Evolutionary conservation across 2,888 invertebrate species (phyloP), one percentile per base, ranked within the genome.

Genomic region (Tethea ocularis): DNA sequence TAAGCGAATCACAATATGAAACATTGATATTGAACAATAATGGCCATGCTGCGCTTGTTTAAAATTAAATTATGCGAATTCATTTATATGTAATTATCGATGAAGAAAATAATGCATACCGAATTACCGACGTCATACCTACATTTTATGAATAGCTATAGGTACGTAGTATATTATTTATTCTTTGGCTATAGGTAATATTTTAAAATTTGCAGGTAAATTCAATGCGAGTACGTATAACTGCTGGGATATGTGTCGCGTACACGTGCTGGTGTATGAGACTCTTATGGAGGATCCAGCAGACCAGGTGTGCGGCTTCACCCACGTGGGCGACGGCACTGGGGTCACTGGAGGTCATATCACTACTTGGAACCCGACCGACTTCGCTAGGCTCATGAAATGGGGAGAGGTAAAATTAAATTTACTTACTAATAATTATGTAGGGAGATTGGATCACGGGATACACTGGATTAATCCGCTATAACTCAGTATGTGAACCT

Each of bases 291-390:
- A 96, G 68, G 96, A 97, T 74, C 95, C 96, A 63, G 94, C 95
- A 67, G 96, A 95, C 73, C 97, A 97, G 82, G 94, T 97, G 59
- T 91, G 95, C 59, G 97, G 97, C 0, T 94, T 96, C 66, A 94
- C 94, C 6, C 97, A 97, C 83, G 94, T 97, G 58, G 96, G 95
- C 0, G 96, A 96, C 78, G 94, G 95, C 52, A 86, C 87, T 10
- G 95, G 95, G 0, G 93, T 95, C 2, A 93, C 94, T 20, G 91
- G 95, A 2, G 93, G 95, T 0, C 95, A 96, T 79, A 86, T 96
- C 61, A 95, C 96, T 33, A 93, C 95, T 38, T 96, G 96, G 95
- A 95, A 95, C 70, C 96, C 96, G 13, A 93, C 94, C 13, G 96
- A 96, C 84, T 96, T 96, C 75, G 95, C 94, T 0, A 93, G 95